Evolutionary conservation across 2,113 vertebrate genomes (phyloP).

Genomic region (Alethe castanea): DNA sequence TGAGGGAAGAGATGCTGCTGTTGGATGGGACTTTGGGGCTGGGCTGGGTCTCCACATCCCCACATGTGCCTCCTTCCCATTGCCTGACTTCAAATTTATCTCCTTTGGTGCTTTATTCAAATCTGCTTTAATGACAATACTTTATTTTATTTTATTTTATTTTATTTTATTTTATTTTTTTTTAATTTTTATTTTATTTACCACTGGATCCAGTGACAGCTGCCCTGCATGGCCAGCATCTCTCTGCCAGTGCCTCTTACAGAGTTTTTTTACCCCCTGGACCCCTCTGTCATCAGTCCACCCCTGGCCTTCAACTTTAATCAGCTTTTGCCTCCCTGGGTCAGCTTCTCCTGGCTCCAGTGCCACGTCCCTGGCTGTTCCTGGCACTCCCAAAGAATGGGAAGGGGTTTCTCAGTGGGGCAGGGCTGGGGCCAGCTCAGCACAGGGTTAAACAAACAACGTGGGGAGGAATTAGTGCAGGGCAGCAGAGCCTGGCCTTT

Average conservation of each 20-base stretch:
- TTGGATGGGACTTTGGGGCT: neutral
- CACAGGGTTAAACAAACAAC: conserved; percentile 47
- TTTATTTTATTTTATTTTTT: too few relatives aligned
- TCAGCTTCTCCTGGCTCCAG: neutral
- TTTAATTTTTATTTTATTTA: too few relatives aligned
- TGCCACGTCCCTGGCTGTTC: neutral
- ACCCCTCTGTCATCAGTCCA: neutral
- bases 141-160: neutral
- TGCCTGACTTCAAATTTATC: neutral
- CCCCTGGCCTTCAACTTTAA: neutral
- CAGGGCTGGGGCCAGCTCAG: neutral
- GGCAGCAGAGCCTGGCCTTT: conserved; percentile 40
- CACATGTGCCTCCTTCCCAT: neutral
- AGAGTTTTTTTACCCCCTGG: neutral
- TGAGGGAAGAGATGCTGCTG: neutral
- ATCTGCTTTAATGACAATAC: neutral
- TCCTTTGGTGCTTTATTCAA: neutral
- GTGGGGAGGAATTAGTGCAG: conserved; percentile 28
- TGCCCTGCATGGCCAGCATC: neutral
- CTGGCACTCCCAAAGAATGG: neutral
- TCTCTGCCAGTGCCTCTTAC: neutral
- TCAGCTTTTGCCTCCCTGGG: neutral
- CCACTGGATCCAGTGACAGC: neutral
- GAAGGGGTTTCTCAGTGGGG: neutral
- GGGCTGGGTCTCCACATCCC: neutral